Conservation (phyloP, 2,888 invertebrate species). For the Ophion slaviceki region DNA sequence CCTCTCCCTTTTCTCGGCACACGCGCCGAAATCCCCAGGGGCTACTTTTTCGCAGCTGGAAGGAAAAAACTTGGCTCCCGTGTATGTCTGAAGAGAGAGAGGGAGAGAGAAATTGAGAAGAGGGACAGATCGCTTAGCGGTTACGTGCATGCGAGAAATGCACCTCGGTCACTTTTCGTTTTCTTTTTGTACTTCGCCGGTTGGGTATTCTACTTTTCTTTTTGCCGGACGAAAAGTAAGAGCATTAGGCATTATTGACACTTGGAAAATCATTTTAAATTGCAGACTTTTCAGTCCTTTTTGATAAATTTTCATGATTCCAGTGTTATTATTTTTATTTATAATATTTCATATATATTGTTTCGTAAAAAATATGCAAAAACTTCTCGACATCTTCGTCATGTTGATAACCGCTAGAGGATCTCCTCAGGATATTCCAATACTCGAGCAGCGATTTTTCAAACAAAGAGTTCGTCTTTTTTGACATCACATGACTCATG, state of each 20-base stretch:
- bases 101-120: neutral
- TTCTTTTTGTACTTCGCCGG: constrained; percentile 18
- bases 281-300: no score
- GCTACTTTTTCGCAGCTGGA: constrained; percentile 63
- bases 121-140: constrained; percentile 36
- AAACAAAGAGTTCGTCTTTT: neutral
- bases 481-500: neutral
- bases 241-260: neutral
- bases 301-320: no score
- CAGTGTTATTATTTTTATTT: no score
- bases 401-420: no score
- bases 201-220: neutral
- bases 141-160: constrained; percentile 50
- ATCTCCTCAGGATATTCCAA: neutral
- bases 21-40: constrained; percentile 59
- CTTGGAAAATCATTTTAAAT: no score
- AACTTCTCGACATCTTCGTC: no score
- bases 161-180: constrained; percentile 34
- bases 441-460: neutral
- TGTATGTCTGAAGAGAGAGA: constrained; percentile 1
- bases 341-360: no score
- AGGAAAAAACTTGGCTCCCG: constrained; percentile 52
- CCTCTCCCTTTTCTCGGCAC: constrained; percentile 48
- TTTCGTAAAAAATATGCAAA: no score
- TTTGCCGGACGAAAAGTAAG: neutral